Conservation (phyloP, 2,113 vertebrate species). For the Catagonus wagneri region DNA sequence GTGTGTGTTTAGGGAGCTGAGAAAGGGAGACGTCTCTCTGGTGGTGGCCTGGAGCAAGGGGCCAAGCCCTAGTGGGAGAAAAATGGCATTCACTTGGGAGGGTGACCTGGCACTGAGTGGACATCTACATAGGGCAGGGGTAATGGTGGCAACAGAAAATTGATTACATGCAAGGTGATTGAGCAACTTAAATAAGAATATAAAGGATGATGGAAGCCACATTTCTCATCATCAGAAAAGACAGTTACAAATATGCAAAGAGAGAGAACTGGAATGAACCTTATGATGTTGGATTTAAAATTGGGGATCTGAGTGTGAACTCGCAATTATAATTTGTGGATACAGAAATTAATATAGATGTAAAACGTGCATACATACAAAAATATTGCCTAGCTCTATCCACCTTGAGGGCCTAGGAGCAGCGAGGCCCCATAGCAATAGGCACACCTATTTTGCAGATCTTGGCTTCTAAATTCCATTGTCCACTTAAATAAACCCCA, state of each 20-base stretch:
- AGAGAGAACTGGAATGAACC: neutral
- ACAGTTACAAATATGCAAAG: neutral
- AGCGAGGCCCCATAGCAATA: accelerated
- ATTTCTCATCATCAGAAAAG: neutral
- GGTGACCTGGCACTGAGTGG: neutral
- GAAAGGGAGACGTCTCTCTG: neutral
- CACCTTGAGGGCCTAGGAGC: neutral
- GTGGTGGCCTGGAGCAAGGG: neutral
- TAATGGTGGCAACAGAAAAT: neutral
- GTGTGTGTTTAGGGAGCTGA: neutral
- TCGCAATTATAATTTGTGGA: neutral
- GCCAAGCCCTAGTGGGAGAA: neutral
- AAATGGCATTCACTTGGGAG: neutral
- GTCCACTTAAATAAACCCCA: neutral
- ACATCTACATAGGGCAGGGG: neutral
- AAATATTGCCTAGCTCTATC: neutral
- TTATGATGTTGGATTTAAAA: neutral
- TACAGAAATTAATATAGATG: neutral
- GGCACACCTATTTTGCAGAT: neutral
- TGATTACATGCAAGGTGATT: neutral
- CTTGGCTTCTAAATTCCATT: neutral
- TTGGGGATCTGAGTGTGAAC: neutral
- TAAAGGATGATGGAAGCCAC: neutral
- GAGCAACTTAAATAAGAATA: neutral
- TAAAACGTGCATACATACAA: neutral